Percentiles rank a stretch among this genome's conserved stretches.
phyloP scores from a whole-genome alignment of 1,140 invertebrate genomes.

The Medauroidea extradentata region DNA sequence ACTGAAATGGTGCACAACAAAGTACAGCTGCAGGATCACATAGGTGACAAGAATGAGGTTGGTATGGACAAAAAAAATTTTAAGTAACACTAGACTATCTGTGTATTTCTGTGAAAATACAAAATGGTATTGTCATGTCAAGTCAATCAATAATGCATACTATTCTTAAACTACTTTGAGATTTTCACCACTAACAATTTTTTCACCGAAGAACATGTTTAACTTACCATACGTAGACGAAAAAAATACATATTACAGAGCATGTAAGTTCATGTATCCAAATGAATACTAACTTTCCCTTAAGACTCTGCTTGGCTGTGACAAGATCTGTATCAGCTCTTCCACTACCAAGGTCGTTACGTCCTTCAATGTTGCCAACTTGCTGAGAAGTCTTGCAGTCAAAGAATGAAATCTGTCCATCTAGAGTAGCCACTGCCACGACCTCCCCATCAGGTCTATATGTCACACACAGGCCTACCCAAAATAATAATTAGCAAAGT shows the following conservation, averaged over 20 bases:
- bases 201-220: too few relatives aligned
- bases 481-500: conserved; percentile 18
- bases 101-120: too few relatives aligned
- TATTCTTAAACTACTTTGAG: too few relatives aligned
- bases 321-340: conserved; percentile 79
- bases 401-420: conserved; percentile 86
- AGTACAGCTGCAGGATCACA: background rate
- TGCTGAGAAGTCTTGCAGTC: conserved; percentile 66
- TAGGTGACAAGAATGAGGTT: too few relatives aligned
- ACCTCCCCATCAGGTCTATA: conserved; percentile 88
- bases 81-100: too few relatives aligned
- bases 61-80: too few relatives aligned
- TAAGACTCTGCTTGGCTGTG: conserved; percentile 76
- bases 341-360: conserved; percentile 81
- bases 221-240: background rate
- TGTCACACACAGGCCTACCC: conserved; percentile 61
- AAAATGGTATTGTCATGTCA: too few relatives aligned
- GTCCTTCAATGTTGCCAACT: conserved; percentile 70
- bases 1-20: background rate
- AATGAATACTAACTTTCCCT: conserved; percentile 72
- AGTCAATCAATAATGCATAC: too few relatives aligned
- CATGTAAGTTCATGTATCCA: too few relatives aligned
- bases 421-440: conserved; percentile 85
- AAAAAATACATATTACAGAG: background rate
- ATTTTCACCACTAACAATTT: too few relatives aligned